Evolutionary conservation across 1,140 invertebrate genomes (phyloP).

Genomic region (Trinorchestia longiramus): DNA sequence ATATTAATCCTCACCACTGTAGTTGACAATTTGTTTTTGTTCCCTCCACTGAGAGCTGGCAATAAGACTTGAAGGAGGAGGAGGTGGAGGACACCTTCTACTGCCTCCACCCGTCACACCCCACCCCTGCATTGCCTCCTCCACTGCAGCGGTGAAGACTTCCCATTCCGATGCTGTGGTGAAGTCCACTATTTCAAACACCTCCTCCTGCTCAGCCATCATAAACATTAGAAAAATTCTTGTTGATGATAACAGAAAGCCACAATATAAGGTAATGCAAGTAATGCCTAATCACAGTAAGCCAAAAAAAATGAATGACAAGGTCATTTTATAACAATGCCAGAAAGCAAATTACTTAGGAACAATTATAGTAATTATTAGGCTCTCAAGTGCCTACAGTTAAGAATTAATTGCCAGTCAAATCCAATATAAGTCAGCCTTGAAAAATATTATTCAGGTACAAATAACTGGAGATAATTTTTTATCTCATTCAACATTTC

Average conservation of each 20-base stretch:
- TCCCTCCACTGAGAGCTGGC: conserved; percentile 29
- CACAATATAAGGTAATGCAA: too few species aligned
- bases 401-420: too few species aligned
- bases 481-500: too few species aligned
- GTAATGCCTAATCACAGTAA: too few species aligned
- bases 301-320: too few species aligned
- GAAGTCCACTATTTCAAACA: conserved; percentile 57
- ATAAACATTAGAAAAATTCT: background rate
- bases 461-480: too few species aligned
- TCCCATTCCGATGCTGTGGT: conserved; percentile 57
- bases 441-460: too few species aligned
- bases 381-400: too few species aligned
- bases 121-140: conserved; percentile 56
- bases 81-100: background rate
- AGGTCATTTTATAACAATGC: too few species aligned
- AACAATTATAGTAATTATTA: too few species aligned
- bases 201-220: conserved; percentile 49
- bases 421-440: too few species aligned
- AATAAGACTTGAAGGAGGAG: background rate
- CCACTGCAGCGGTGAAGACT: conserved; percentile 50
- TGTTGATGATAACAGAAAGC: background rate
- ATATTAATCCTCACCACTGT: background rate
- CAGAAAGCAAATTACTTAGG: too few species aligned
- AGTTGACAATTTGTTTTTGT: conserved; percentile 27
- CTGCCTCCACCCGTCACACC: background rate